Conservation (phyloP, 2,888 invertebrate species). For the Conomelus anceps region DNA sequence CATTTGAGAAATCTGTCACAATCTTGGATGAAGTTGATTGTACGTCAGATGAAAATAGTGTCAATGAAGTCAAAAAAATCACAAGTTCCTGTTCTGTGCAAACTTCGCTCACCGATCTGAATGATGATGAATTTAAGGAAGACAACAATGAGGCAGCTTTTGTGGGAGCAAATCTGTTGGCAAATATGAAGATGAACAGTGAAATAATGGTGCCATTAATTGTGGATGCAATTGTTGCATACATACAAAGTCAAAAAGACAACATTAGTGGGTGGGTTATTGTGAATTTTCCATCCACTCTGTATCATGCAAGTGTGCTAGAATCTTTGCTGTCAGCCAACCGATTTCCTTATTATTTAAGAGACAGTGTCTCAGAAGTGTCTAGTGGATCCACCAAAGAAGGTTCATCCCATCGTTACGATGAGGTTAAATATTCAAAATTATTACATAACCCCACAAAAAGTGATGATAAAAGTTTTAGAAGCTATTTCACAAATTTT, state of each 20-base stretch:
- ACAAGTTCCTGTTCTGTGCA: not conserved
- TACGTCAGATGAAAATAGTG: too few species aligned
- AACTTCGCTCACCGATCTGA: not conserved
- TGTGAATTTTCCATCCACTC: slow-evolving; percentile 55
- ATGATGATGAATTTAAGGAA: not conserved
- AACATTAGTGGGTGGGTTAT: slow-evolving; percentile 55
- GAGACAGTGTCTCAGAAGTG: not conserved
- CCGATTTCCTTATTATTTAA: slow-evolving; percentile 41
- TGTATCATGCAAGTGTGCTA: slow-evolving; percentile 51
- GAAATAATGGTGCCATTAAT: slow-evolving; percentile 50
- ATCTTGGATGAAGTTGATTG: not conserved
- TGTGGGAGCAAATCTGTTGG: slow-evolving; percentile 51
- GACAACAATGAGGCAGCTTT: slow-evolving; percentile 42
- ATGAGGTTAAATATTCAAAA: slow-evolving; percentile 38
- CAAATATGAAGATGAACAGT: slow-evolving; percentile 49
- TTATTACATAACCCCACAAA: slow-evolving; percentile 44
- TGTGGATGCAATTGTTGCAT: slow-evolving; percentile 54
- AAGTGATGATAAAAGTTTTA: not conserved
- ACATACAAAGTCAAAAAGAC: slow-evolving; percentile 46
- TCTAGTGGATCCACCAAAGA: not conserved
- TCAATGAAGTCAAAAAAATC: not conserved
- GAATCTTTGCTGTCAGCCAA: slow-evolving; percentile 54
- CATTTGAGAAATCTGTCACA: not conserved
- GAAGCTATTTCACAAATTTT: not conserved
- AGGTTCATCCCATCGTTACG: not conserved